A percentile compares a stretch with the other conserved stretches of the same genome.
Conservation (phyloP, 2,888 invertebrate species). For the Ferdinandea cuprea region DNA sequence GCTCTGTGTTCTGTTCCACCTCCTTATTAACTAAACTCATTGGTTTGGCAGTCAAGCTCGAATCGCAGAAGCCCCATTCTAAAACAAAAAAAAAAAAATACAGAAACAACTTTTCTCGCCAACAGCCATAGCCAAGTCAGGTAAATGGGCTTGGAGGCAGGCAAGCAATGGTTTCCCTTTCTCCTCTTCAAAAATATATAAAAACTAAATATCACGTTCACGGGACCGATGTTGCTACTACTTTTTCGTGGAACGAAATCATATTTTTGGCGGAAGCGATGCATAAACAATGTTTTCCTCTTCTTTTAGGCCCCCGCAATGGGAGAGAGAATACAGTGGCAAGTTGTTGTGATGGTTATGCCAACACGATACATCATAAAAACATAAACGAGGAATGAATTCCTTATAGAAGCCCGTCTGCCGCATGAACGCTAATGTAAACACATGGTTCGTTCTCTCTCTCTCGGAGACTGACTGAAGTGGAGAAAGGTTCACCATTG, state of each 20-base stretch:
- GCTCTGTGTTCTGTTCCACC: slow-evolving; percentile 23
- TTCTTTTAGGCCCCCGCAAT: slow-evolving; percentile 28
- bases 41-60: slow-evolving; percentile 62
- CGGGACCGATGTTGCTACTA: slow-evolving; percentile 24
- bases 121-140: slow-evolving; percentile 44
- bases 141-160: slow-evolving; percentile 37
- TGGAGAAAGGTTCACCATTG: slow-evolving; percentile 9
- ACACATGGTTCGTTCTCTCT: slow-evolving; percentile 48
- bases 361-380: slow-evolving; percentile 60
- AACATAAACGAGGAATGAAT: slow-evolving; percentile 48
- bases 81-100: neutral
- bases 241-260: slow-evolving; percentile 54
- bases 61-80: slow-evolving; percentile 13
- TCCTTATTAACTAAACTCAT: slow-evolving; percentile 55
- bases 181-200: neutral
- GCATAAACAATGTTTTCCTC: slow-evolving; percentile 65
- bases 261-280: slow-evolving; percentile 68
- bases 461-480: too few relatives aligned
- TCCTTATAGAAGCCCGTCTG: slow-evolving; percentile 33
- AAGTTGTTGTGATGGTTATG: slow-evolving; percentile 63
- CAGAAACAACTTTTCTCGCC: slow-evolving; percentile 44
- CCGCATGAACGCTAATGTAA: slow-evolving; percentile 56
- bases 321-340: slow-evolving; percentile 35
- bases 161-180: neutral
- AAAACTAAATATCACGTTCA: slow-evolving; percentile 56